A percentile compares a stretch with the other conserved stretches of the same genome.
These are phyloP conservation scores for Cheiracanthium punctorium DNA, from an alignment of 2,888 invertebrate genomes.

Conservation along the genomic window DNA sequence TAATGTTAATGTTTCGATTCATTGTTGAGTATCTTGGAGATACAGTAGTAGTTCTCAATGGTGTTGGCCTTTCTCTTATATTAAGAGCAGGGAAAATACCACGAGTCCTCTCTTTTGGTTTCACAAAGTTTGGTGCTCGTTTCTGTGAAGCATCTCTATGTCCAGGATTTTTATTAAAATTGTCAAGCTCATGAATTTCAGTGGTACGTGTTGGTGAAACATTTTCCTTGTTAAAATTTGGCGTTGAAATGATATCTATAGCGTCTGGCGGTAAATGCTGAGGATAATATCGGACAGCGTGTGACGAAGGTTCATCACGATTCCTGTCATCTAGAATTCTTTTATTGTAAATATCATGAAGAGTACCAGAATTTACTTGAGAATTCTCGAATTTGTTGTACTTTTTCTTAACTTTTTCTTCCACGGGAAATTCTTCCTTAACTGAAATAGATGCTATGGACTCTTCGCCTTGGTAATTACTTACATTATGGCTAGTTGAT, in stretches of 20 bases:
- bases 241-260: not conserved
- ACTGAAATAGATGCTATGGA: conserved; percentile 1
- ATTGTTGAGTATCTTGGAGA: not conserved
- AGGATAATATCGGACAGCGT: not conserved
- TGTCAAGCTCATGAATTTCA: not conserved
- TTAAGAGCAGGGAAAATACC: no score
- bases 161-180: not conserved
- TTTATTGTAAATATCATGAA: not conserved
- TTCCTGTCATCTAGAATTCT: not conserved
- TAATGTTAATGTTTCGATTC: not conserved
- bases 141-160: no score
- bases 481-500: not conserved
- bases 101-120: not conserved
- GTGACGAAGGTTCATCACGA: not conserved
- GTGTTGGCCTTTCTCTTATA: no score
- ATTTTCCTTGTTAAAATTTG: not conserved
- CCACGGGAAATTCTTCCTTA: conserved; percentile 3
- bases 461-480: not conserved
- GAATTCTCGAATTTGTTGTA: not conserved
- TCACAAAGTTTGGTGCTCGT: not conserved
- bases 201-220: not conserved
- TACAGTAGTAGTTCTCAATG: no score
- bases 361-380: not conserved
- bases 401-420: not conserved
- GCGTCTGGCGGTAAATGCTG: not conserved